Conservation (phyloP, 2,888 invertebrate genomes). For the Pocota personata region DNA sequence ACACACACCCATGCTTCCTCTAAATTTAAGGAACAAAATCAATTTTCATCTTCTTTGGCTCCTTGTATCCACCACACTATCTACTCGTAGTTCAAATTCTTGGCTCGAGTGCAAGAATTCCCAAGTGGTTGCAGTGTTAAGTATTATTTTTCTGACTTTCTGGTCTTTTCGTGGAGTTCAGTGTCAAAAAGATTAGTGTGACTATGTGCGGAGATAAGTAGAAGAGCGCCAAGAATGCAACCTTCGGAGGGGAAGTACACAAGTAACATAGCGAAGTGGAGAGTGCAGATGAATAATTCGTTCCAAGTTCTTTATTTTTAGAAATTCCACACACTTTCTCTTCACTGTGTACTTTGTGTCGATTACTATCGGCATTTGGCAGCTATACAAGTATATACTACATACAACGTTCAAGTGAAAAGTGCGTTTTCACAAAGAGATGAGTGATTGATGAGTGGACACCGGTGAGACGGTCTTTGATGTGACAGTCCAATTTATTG, state of each 20-base stretch:
- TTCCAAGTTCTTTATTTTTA: conserved; percentile 62
- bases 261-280: neutral
- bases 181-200: conserved; percentile 70
- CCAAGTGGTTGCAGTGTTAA: conserved; percentile 4
- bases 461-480: conserved; percentile 60
- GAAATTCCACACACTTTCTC: conserved; percentile 63
- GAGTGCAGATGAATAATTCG: neutral
- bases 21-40: neutral
- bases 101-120: conserved; percentile 63
- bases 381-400: too few relatives aligned
- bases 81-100: conserved; percentile 31
- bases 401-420: conserved; percentile 19
- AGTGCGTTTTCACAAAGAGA: conserved; percentile 24
- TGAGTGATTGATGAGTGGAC: conserved; percentile 69
- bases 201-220: conserved; percentile 32
- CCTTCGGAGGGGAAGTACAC: conserved; percentile 5
- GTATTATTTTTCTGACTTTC: conserved; percentile 32
- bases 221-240: conserved; percentile 45
- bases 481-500: conserved; percentile 68
- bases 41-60: conserved; percentile 10
- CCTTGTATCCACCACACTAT: conserved; percentile 7
- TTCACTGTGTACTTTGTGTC: conserved; percentile 20
- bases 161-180: conserved; percentile 57
- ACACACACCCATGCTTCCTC: neutral
- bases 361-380: conserved; percentile 40